Conservation (phyloP, 1,140 invertebrate species). For the Drosophila busckii region DNA sequence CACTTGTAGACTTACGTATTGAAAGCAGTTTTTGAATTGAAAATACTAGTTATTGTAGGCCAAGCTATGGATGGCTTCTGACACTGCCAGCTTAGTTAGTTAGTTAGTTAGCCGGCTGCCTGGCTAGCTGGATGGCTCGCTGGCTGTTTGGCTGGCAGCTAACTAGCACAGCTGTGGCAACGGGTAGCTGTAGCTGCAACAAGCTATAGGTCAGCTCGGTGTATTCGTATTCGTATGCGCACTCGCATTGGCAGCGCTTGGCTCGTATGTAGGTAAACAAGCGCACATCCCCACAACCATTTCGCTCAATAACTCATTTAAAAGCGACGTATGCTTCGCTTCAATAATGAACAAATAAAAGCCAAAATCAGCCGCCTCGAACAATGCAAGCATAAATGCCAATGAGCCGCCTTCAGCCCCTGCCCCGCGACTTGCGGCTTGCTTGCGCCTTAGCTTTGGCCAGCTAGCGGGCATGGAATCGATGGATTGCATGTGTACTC, state of each 20-base stretch:
- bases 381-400: conserved; percentile 52
- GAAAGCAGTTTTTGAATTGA: not conserved
- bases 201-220: too few relatives aligned
- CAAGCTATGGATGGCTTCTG: conserved; percentile 5
- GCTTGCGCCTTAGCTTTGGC: too few relatives aligned
- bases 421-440: too few relatives aligned
- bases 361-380: conserved; percentile 65
- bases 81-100: conserved; percentile 19
- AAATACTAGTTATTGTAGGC: not conserved
- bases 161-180: conserved; percentile 49
- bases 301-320: conserved; percentile 75
- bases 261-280: conserved; percentile 57
- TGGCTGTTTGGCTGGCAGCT: too few relatives aligned
- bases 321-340: conserved; percentile 56
- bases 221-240: not conserved
- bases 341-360: conserved; percentile 74
- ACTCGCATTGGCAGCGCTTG: too few relatives aligned
- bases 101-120: conserved; percentile 46
- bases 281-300: conserved; percentile 36
- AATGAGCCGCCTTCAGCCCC: too few relatives aligned
- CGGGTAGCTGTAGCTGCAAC: too few relatives aligned
- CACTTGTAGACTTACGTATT: not conserved
- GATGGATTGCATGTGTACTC: conserved; percentile 43
- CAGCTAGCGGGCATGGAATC: conserved; percentile 24
- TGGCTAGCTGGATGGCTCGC: too few relatives aligned